A percentile compares a stretch with the other conserved stretches of the same genome.
Conservation (phyloP, 2,888 invertebrate genomes). For the Oscheius myriophilus region DNA sequence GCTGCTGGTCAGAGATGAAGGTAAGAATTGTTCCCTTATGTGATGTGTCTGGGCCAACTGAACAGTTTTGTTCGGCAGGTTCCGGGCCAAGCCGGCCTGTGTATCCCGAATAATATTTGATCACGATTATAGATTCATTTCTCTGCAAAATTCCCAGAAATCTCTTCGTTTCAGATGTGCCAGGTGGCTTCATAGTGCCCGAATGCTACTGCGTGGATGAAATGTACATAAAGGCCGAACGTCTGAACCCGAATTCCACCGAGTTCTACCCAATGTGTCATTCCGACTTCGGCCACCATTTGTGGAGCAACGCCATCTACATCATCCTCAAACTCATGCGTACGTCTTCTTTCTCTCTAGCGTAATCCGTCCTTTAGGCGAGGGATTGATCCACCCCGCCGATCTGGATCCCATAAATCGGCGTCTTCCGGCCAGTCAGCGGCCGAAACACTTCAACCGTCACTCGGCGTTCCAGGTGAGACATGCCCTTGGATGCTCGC, state of each 20-base stretch:
- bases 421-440: constrained; percentile 92
- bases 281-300: constrained; percentile 75
- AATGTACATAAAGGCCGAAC: constrained; percentile 66
- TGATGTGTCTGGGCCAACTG: too few species aligned
- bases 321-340: constrained; percentile 87
- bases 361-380: constrained; percentile 45
- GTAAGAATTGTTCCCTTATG: not conserved
- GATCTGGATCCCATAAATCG: constrained; percentile 94
- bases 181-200: constrained; percentile 78
- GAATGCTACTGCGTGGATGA: constrained; percentile 82
- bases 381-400: constrained; percentile 78
- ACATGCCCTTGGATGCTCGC: not conserved
- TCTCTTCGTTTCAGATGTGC: constrained; percentile 34
- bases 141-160: too few species aligned
- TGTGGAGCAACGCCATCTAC: constrained; percentile 96
- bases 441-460: constrained; percentile 86
- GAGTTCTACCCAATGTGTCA: constrained; percentile 65
- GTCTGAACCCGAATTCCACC: constrained; percentile 54
- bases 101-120: too few species aligned
- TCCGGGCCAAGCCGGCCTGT: too few species aligned
- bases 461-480: constrained; percentile 96
- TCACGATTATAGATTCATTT: too few species aligned
- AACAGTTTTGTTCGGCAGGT: too few species aligned
- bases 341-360: constrained; percentile 51
- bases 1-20: constrained; percentile 81